These are phyloP conservation scores for Peromyscus californicus DNA, from an alignment of 2,113 vertebrate species.

Conservation along the genomic window DNA sequence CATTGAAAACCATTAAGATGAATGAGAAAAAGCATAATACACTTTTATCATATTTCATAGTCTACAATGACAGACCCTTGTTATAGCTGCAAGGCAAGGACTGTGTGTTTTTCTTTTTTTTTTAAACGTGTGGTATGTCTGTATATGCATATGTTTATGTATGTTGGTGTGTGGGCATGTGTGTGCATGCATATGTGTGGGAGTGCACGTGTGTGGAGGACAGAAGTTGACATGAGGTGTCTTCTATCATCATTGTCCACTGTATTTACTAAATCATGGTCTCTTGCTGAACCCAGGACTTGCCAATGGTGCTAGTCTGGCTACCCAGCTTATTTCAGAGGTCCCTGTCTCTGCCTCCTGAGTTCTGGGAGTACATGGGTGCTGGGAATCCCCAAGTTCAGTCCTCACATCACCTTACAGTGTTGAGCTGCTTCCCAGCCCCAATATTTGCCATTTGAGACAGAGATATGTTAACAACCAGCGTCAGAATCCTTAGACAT, in stretches of 20 bases:
- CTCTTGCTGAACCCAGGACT: neutral
- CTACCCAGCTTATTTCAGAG: neutral
- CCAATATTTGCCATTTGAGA: neutral
- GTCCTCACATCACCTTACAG: neutral
- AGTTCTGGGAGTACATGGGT: neutral
- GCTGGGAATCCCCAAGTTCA: neutral
- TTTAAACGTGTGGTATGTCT: neutral
- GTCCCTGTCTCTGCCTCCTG: neutral
- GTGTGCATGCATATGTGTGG: too few species aligned
- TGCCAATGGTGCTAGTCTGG: neutral
- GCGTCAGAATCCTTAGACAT: neutral
- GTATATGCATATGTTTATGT: neutral
- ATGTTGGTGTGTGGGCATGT: neutral
- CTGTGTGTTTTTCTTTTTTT: neutral
- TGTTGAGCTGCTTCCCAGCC: neutral
- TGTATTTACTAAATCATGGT: neutral
- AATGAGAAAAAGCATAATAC: conserved; percentile 18
- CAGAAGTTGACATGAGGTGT: neutral
- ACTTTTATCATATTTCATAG: conserved; percentile 40
- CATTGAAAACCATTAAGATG: conserved; percentile 39
- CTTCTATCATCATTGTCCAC: neutral
- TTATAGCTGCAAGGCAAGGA: neutral
- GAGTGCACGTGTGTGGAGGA: neutral
- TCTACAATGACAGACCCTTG: neutral
- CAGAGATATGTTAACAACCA: neutral